phyloP scores from a whole-genome alignment of 2,113 vertebrate genomes.

The Hucho hucho region DNA sequence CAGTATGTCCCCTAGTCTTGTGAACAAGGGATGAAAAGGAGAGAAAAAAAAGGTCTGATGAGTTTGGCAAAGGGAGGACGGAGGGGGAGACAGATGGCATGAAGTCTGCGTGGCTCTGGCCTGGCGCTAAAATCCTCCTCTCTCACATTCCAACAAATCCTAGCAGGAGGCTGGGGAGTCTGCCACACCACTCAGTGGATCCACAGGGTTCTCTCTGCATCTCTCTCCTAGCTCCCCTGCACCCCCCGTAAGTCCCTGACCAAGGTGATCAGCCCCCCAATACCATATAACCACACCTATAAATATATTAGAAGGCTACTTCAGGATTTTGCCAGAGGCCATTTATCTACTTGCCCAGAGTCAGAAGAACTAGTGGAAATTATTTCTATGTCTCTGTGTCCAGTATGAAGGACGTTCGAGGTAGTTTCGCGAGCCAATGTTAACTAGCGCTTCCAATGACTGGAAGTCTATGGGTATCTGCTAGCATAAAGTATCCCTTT shows the following conservation, averaged over 20 bases:
- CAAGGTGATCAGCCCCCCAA: slow-evolving; percentile 38
- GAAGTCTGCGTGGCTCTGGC: slow-evolving; percentile 82
- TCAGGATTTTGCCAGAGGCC: no score
- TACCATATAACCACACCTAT: slow-evolving; percentile 34
- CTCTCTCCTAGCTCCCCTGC: slow-evolving; percentile 8
- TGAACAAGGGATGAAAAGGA: slow-evolving; percentile 78
- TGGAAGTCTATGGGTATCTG: no score
- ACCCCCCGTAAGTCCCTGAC: slow-evolving; percentile 59
- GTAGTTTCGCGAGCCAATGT: no score
- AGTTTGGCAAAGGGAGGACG: slow-evolving; percentile 76
- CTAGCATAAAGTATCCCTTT: no score
- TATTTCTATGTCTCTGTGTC: no score
- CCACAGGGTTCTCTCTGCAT: slow-evolving; percentile 48
- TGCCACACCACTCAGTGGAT: slow-evolving; percentile 71
- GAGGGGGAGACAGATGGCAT: slow-evolving; percentile 84
- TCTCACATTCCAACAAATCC: slow-evolving; percentile 84
- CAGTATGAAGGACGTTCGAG: no score
- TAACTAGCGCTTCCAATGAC: no score
- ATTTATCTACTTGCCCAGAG: no score
- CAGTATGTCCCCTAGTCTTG: slow-evolving; percentile 72
- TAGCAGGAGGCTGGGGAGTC: slow-evolving; percentile 80
- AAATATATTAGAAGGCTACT: neutral
- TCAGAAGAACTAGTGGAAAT: no score
- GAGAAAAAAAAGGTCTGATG: slow-evolving; percentile 75
- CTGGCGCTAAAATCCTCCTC: slow-evolving; percentile 83